Evolutionary conservation across 2,797 vertebrate species (phyloP).

Genomic region (Aldrovandia affinis): DNA sequence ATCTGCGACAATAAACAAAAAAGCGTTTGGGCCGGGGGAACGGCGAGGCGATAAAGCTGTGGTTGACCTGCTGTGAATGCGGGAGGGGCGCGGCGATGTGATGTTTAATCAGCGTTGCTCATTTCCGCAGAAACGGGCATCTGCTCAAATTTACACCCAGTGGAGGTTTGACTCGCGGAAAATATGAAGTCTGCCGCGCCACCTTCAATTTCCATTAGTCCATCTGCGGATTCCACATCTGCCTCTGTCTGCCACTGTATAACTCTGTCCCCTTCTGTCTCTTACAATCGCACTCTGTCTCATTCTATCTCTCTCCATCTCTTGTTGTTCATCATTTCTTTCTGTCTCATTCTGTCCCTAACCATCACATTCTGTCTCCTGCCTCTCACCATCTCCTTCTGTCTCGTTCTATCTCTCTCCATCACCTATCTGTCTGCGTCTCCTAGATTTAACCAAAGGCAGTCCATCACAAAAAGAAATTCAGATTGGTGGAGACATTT

Average conservation of each 20-base stretch:
- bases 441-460: neutral
- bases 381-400: neutral
- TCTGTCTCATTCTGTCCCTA: neutral
- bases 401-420: neutral
- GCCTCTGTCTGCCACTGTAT: neutral
- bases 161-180: neutral
- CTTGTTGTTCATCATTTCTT: neutral
- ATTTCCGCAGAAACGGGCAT: constrained; percentile 15
- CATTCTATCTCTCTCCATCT: neutral
- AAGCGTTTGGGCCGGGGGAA: constrained; percentile 1
- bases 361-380: neutral
- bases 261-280: neutral
- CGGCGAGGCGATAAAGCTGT: neutral
- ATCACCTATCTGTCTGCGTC: neutral
- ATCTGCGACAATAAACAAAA: constrained; percentile 26
- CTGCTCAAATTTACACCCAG: neutral
- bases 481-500: neutral
- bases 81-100: neutral
- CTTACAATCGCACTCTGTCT: neutral
- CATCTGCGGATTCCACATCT: neutral
- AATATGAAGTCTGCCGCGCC: neutral
- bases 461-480: neutral
- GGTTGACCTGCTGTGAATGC: neutral
- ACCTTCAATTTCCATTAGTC: constrained; percentile 27
- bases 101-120: constrained; percentile 22